A percentile compares a stretch with the other conserved stretches of the same genome.
Conservation (phyloP, 1,140 invertebrate genomes). For the Zophobas morio region DNA sequence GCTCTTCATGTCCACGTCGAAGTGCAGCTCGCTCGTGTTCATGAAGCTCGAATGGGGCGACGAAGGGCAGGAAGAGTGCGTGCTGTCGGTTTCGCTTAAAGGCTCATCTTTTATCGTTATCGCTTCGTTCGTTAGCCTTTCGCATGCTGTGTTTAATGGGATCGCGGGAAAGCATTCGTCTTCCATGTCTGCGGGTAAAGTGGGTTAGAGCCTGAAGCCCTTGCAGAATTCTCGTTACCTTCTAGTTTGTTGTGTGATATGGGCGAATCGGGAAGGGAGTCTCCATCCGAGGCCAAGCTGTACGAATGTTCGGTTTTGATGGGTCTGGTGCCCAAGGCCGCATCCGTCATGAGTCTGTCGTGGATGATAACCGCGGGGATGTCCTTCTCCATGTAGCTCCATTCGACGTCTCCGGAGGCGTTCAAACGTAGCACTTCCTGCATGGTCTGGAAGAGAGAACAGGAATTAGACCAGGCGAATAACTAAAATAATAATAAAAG, state of each 20-base stretch:
- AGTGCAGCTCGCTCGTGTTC: slow-evolving; percentile 58
- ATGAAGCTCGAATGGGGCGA: slow-evolving; percentile 69
- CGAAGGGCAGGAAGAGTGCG: slow-evolving; percentile 77
- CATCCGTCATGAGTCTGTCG: slow-evolving; percentile 92
- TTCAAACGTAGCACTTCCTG: slow-evolving; percentile 70
- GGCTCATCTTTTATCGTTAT: slow-evolving; percentile 80
- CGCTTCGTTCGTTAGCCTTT: slow-evolving; percentile 62
- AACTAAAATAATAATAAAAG: too few species aligned
- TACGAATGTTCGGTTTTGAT: slow-evolving; percentile 91
- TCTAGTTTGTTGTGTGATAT: slow-evolving; percentile 75
- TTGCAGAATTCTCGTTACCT: slow-evolving; percentile 66
- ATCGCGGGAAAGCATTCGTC: slow-evolving; percentile 84
- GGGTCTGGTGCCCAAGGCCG: slow-evolving; percentile 81
- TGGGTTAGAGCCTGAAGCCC: too few species aligned
- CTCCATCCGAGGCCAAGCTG: slow-evolving; percentile 79
- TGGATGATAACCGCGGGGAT: slow-evolving; percentile 81
- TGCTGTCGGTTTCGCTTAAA: slow-evolving; percentile 76
- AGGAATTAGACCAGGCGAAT: not conserved
- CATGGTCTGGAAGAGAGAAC: slow-evolving; percentile 72
- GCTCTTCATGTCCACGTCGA: slow-evolving; percentile 57
- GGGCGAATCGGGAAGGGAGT: slow-evolving; percentile 77
- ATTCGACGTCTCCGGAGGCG: slow-evolving; percentile 61
- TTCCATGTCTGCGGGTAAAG: slow-evolving; percentile 80
- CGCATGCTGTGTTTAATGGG: slow-evolving; percentile 74
- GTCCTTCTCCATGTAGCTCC: slow-evolving; percentile 71